A percentile compares a stretch with the other conserved stretches of the same genome.
Evolutionary conservation across 1,140 invertebrate species (phyloP).

Genomic region (Drosophila azteca): DNA sequence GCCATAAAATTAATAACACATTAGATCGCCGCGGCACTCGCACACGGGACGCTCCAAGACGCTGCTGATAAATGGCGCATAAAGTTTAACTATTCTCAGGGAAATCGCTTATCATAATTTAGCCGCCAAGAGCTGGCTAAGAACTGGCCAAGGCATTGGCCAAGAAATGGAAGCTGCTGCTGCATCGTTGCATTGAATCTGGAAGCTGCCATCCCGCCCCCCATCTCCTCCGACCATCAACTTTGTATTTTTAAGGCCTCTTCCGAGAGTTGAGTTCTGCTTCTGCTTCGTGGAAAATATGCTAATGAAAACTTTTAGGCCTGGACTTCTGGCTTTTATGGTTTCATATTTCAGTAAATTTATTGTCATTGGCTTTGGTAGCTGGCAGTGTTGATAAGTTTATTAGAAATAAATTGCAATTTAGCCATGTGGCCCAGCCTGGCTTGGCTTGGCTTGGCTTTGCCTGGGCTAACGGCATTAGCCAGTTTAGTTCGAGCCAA

Average conservation of each 20-base stretch:
- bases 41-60: background rate
- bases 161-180: slow-evolving; percentile 1
- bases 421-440: slow-evolving; percentile 42
- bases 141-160: background rate
- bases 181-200: background rate
- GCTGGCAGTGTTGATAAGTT: slow-evolving; percentile 78
- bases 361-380: slow-evolving; percentile 63
- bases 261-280: background rate
- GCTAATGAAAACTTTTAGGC: slow-evolving; percentile 75
- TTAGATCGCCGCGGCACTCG: slow-evolving; percentile 57
- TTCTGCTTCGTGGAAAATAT: slow-evolving; percentile 55
- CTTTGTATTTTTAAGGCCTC: slow-evolving; percentile 67
- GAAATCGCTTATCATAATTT: slow-evolving; percentile 71
- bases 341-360: slow-evolving; percentile 80
- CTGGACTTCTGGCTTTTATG: slow-evolving; percentile 58
- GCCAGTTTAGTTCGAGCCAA: slow-evolving; percentile 19
- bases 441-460: no score
- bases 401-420: slow-evolving; percentile 83
- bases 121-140: slow-evolving; percentile 3
- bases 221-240: slow-evolving; percentile 45
- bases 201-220: background rate
- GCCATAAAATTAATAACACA: slow-evolving; percentile 81
- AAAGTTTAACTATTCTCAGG: slow-evolving; percentile 66
- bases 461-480: slow-evolving; percentile 38
- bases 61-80: slow-evolving; percentile 60